Evolutionary conservation across 2,888 invertebrate species (phyloP).

Genomic region (Chaetogeoica ovagalla): DNA sequence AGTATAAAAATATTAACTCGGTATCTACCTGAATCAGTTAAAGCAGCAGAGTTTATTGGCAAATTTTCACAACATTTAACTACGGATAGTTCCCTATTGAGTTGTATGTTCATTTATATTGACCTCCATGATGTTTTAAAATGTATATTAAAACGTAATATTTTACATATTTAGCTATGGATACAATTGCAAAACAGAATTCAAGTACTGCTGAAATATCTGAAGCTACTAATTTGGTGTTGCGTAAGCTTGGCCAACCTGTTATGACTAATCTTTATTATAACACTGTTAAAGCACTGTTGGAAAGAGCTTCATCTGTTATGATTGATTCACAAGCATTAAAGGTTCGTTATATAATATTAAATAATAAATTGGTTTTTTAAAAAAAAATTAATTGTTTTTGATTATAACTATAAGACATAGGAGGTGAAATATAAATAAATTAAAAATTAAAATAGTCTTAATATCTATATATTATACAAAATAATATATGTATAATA

Average conservation of each 20-base stretch:
- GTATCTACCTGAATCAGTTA: slow-evolving; percentile 88
- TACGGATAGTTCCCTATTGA: slow-evolving; percentile 61
- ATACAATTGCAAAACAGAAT: slow-evolving; percentile 82
- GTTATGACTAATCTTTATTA: slow-evolving; percentile 94
- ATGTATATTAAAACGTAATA: background rate
- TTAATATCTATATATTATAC: too few species aligned
- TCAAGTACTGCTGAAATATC: slow-evolving; percentile 94
- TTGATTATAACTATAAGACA: too few species aligned
- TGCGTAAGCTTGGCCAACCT: slow-evolving; percentile 91
- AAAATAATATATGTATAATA: too few species aligned
- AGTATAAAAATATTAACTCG: slow-evolving; percentile 61
- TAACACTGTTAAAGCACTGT: slow-evolving; percentile 91
- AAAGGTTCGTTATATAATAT: slow-evolving; percentile 62
- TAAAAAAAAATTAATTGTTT: background rate
- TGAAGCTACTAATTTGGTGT: slow-evolving; percentile 72
- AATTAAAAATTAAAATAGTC: too few species aligned
- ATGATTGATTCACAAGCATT: slow-evolving; percentile 92
- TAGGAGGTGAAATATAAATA: too few species aligned
- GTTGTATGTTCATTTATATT: slow-evolving; percentile 53
- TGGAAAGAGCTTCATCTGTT: slow-evolving; percentile 93
- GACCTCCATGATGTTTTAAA: too few species aligned
- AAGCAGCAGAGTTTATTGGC: slow-evolving; percentile 83
- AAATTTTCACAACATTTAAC: slow-evolving; percentile 81
- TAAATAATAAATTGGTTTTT: background rate
- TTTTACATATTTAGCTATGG: slow-evolving; percentile 67